Base-by-base conservation (phyloP, 2,888 invertebrate species). In the Lasius platythorax region DNA sequence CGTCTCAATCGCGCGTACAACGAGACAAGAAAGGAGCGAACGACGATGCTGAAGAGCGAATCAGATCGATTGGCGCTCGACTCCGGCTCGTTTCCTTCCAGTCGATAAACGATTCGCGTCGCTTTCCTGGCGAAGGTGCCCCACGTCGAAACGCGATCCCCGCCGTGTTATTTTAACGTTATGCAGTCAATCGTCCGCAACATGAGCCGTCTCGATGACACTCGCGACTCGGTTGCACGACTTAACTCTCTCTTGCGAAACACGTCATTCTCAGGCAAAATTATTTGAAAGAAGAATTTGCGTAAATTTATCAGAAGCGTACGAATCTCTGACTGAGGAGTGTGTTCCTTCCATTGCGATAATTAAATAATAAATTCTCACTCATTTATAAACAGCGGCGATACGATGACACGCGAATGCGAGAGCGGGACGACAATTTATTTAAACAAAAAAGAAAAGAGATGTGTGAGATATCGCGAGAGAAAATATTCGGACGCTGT, bases 61-160 rank as follows among this genome's bases (percentile, higher is more conserved):
- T 3, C 58, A 28, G 72, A 74, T 61, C 73, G 61, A 61, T 37
- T 12, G 70, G 37, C 53, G 18, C 40, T 74, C 63, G 74, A 63
- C 74, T 67, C 43, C 68, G 18, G 63, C 12, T 67, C 68, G 56
- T 11, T 30, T 40, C 28, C 61, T 30, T 40, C 28, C 61, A 46
- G 30, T 40, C 78, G 78, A 78, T 53, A 68, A 78, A 53, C 50
- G 37, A 23, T 23, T 40, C 61, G 58, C n/a, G 50, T 30, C 61
- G 30, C 30, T 18, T 74, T 56, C 8, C 15, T 15, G 15, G 3
- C 33, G 15, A 61, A 50, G 40, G 28, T 23, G 28, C 18, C 58
- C 2, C 56, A 4, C 40, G 58, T 30, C 30, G 30, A 30, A 74
- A 61, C 43, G 74, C 74, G 58, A 73, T 6, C 28, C 33, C 0